Evolutionary conservation across 1,140 invertebrate genomes (phyloP).

Genomic region (Zaprionus lachaisei): DNA sequence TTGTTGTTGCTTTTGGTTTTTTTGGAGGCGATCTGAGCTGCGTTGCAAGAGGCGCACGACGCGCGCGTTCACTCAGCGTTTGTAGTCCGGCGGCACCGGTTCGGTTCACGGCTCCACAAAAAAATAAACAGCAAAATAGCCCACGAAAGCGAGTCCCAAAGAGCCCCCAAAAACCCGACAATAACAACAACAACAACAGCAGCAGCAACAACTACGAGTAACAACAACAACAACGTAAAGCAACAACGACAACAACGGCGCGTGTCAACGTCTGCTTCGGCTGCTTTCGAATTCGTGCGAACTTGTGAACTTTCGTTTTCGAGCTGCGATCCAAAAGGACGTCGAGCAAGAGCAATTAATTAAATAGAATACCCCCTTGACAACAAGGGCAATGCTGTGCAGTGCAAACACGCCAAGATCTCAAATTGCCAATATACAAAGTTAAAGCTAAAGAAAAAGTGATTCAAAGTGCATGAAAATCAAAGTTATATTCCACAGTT

Average conservation of each 20-base stretch:
- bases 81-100: slow-evolving; percentile 81
- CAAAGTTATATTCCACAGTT: slow-evolving; percentile 32
- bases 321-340: slow-evolving; percentile 11
- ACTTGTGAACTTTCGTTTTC: slow-evolving; percentile 78
- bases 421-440: slow-evolving; percentile 16
- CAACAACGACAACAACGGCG: slow-evolving; percentile 55
- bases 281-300: slow-evolving; percentile 76
- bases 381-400: slow-evolving; percentile 10
- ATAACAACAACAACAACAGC: slow-evolving; percentile 1
- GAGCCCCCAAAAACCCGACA: slow-evolving; percentile 34
- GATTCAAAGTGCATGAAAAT: background rate
- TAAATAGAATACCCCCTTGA: background rate
- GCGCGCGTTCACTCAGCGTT: slow-evolving; percentile 81
- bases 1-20: slow-evolving; percentile 27
- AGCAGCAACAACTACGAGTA: slow-evolving; percentile 22
- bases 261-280: slow-evolving; percentile 66
- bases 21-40: slow-evolving; percentile 65
- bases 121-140: slow-evolving; percentile 10
- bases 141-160: slow-evolving; percentile 36
- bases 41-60: slow-evolving; percentile 62
- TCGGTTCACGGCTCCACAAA: slow-evolving; percentile 68
- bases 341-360: background rate
- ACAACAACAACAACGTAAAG: slow-evolving; percentile 13
- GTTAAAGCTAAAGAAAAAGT: background rate
- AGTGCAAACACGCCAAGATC: slow-evolving; percentile 20